These are phyloP conservation scores for Cancer borealis DNA, from an alignment of 2,888 invertebrate species.

Conservation along the genomic window DNA sequence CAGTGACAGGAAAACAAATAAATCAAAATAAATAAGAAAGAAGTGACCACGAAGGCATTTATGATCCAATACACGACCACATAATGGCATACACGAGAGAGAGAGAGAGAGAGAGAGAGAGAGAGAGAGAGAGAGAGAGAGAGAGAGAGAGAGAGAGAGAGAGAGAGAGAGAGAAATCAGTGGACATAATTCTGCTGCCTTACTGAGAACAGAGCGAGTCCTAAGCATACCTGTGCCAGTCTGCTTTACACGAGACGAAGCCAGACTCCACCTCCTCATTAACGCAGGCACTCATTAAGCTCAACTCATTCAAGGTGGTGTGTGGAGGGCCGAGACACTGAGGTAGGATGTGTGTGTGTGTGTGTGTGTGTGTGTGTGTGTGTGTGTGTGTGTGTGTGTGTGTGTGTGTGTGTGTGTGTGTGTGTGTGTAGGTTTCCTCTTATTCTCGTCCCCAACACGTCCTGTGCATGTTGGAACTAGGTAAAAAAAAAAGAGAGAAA, in stretches of 20 bases:
- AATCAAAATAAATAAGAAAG: neutral
- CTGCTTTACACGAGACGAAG: neutral
- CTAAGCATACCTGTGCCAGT: neutral
- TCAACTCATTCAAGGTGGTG: neutral
- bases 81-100: neutral
- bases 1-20: neutral
- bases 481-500: no score
- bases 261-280: neutral
- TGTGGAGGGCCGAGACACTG: neutral
- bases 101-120: neutral
- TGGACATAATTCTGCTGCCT: neutral
- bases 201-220: neutral
- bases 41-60: neutral
- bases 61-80: neutral
- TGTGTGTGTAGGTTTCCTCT: neutral
- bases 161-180: neutral
- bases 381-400: conserved; percentile 5
- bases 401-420: conserved; percentile 22
- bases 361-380: neutral
- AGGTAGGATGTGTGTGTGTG: neutral
- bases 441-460: neutral
- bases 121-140: neutral
- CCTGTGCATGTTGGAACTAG: neutral
- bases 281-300: neutral
- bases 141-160: neutral